Conservation (phyloP, 2,113 vertebrate species). For the Chlorodrepanis virens region DNA sequence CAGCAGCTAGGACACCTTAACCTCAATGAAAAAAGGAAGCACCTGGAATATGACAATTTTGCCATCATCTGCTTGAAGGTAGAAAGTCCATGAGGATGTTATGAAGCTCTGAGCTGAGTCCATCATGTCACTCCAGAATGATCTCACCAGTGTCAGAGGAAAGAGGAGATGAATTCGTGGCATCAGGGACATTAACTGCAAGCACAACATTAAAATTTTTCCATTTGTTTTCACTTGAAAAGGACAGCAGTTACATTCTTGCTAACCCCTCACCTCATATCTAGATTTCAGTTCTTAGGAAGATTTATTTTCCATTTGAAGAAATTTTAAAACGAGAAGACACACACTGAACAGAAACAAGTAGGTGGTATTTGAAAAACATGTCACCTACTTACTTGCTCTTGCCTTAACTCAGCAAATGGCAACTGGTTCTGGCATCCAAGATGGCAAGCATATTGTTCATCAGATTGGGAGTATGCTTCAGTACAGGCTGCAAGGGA, state of each 20-base stretch:
- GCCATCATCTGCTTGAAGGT: slow-evolving; percentile 95
- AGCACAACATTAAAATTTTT: not conserved
- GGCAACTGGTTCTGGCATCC: slow-evolving; percentile 95
- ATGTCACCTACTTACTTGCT: slow-evolving; percentile 83
- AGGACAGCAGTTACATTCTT: not conserved
- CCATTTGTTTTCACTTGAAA: not conserved
- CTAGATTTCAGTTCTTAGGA: not conserved
- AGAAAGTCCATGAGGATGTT: slow-evolving; percentile 94
- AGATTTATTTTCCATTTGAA: not conserved
- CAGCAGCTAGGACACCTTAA: not conserved
- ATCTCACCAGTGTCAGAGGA: slow-evolving; percentile 88
- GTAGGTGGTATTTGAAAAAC: slow-evolving; percentile 54
- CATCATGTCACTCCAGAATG: slow-evolving; percentile 94
- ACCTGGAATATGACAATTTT: slow-evolving; percentile 98
- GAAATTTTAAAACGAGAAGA: not conserved
- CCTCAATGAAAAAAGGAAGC: not conserved
- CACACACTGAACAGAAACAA: slow-evolving; percentile 33
- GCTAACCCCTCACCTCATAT: not conserved
- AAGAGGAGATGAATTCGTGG: slow-evolving; percentile 94
- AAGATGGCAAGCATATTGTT: slow-evolving; percentile 92
- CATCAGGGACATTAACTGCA: slow-evolving; percentile 91
- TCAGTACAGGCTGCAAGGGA: slow-evolving; percentile 88
- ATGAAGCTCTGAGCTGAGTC: slow-evolving; percentile 94
- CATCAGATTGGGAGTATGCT: slow-evolving; percentile 88
- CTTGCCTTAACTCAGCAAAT: slow-evolving; percentile 87